Percentiles rank a stretch among this genome's conserved stretches.
Evolutionary conservation across 2,888 invertebrate genomes (phyloP).

Genomic region (Trachelus stipa): DNA sequence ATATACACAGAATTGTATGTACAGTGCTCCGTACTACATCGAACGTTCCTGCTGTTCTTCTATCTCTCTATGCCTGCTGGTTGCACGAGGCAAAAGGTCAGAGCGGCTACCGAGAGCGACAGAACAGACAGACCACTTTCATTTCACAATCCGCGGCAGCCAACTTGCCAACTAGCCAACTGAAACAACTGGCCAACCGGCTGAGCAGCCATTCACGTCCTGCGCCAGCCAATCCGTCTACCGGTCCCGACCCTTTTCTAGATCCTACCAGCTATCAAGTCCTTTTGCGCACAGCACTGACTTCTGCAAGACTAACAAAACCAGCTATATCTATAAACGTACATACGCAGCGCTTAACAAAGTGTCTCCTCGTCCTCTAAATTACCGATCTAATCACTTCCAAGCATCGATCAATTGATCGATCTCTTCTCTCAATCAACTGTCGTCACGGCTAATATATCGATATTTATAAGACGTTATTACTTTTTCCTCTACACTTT

Average conservation of each 20-base stretch:
- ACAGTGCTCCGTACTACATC: not conserved
- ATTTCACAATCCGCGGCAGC: constrained; percentile 43
- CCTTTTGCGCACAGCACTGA: not conserved
- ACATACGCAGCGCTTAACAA: not conserved
- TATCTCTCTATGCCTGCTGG: constrained; percentile 5
- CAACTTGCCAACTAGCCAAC: constrained; percentile 3
- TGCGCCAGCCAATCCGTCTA: not conserved
- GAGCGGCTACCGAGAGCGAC: constrained; percentile 36
- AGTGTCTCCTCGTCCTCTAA: not conserved
- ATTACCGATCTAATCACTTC: not conserved
- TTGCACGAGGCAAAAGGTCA: constrained; percentile 47
- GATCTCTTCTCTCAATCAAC: not conserved
- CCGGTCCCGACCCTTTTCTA: not conserved
- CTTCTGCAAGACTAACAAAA: not conserved
- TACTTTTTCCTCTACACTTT: not conserved
- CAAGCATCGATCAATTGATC: not conserved
- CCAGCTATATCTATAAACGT: not conserved
- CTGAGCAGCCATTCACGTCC: constrained; percentile 11
- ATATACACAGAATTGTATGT: not conserved
- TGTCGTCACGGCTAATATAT: not conserved
- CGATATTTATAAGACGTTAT: not conserved
- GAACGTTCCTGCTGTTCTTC: not conserved
- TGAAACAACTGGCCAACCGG: not conserved
- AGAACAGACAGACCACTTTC: constrained; percentile 40
- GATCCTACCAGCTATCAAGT: not conserved